Evolutionary conservation across 2,113 vertebrate genomes (phyloP).

Genomic region (Tragulus kanchil): DNA sequence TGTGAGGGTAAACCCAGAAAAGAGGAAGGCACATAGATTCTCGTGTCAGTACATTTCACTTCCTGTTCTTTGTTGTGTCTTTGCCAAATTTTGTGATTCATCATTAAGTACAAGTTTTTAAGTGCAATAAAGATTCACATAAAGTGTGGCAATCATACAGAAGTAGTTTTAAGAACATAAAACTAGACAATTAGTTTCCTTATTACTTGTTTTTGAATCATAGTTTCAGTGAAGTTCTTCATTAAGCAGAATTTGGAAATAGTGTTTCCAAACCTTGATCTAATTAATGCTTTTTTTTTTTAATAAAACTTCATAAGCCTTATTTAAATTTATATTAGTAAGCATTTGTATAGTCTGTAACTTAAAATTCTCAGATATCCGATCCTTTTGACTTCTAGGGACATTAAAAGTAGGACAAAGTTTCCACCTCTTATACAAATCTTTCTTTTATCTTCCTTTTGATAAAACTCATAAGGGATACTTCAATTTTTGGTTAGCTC

Average conservation of each 20-base stretch:
- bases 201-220: conserved; percentile 45
- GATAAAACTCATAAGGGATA: background rate
- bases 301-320: background rate
- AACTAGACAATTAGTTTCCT: conserved; percentile 13
- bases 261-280: conserved; percentile 3
- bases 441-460: background rate
- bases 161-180: conserved; percentile 46
- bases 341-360: background rate
- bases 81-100: conserved; percentile 36
- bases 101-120: conserved; percentile 38
- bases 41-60: background rate
- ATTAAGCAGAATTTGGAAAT: background rate
- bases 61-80: background rate
- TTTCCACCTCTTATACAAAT: background rate
- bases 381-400: background rate
- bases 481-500: background rate
- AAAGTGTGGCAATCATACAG: background rate
- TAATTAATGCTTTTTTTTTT: conserved; percentile 18
- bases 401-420: background rate
- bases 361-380: conserved; percentile 22
- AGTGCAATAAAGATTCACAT: conserved; percentile 7
- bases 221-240: background rate
- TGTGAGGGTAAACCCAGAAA: background rate
- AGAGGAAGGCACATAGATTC: background rate
- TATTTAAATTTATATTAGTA: conserved; percentile 20